Evolutionary conservation across 1,140 invertebrate species (phyloP).

Genomic region (Meloidogyne chitwoodi): DNA sequence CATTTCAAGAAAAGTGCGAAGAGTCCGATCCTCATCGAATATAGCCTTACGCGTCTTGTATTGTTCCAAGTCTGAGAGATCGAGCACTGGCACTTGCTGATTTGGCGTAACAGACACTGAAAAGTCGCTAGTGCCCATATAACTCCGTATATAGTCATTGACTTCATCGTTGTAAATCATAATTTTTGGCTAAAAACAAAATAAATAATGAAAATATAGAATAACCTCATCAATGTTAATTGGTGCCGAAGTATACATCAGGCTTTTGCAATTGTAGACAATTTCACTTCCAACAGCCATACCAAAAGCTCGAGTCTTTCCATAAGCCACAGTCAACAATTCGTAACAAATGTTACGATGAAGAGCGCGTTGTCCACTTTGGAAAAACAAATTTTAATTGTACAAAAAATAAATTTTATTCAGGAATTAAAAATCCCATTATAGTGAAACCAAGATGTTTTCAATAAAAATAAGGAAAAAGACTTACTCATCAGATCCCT

Average conservation of each 20-base stretch:
- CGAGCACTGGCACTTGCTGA: slow-evolving; percentile 2
- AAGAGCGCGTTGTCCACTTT: slow-evolving; percentile 29
- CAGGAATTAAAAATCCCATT: neutral
- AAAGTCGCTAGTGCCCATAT: slow-evolving; percentile 11
- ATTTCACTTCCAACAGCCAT: slow-evolving; percentile 24
- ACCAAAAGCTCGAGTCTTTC: slow-evolving; percentile 24
- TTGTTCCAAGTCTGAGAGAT: slow-evolving; percentile 22
- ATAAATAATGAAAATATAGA: neutral
- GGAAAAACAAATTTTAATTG: neutral
- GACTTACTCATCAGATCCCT: slow-evolving; percentile 31
- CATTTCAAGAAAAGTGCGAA: slow-evolving; percentile 34
- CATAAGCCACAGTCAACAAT: slow-evolving; percentile 25
- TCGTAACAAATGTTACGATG: slow-evolving; percentile 36
- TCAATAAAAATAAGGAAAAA: neutral
- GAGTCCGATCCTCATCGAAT: slow-evolving; percentile 28
- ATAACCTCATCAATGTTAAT: slow-evolving; percentile 6
- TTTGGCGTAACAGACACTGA: slow-evolving; percentile 28
- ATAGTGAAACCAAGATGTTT: neutral
- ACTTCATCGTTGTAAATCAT: slow-evolving; percentile 23
- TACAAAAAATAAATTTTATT: neutral
- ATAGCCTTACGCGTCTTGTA: slow-evolving; percentile 27
- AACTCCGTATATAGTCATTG: slow-evolving; percentile 23
- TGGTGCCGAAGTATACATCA: slow-evolving; percentile 31
- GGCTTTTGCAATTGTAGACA: slow-evolving; percentile 32
- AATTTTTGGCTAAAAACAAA: slow-evolving; percentile 21